phyloP scores from a whole-genome alignment of 2,888 invertebrate genomes.

The Homarus gammarus region DNA sequence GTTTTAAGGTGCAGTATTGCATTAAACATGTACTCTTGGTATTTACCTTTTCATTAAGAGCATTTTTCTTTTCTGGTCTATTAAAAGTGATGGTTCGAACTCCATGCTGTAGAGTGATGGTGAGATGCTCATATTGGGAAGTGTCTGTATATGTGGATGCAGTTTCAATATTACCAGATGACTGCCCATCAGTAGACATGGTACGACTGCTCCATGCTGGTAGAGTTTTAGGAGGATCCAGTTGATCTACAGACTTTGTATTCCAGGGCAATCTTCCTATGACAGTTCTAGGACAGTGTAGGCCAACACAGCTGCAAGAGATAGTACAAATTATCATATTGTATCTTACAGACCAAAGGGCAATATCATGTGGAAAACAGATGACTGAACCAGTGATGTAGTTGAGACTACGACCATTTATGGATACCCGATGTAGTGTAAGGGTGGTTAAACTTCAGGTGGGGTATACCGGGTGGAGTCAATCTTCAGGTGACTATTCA shows the following conservation, averaged over 20 bases:
- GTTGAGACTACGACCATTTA: too few relatives aligned
- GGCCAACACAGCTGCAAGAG: background rate
- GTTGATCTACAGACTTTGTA: background rate
- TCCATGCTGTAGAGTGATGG: slow-evolving; percentile 80
- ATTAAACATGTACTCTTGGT: too few relatives aligned
- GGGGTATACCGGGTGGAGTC: too few relatives aligned
- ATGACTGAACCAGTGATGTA: too few relatives aligned
- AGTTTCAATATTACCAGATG: background rate
- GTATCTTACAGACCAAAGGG: too few relatives aligned
- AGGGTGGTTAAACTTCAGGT: too few relatives aligned
- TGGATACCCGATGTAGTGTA: too few relatives aligned
- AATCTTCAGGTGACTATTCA: too few relatives aligned
- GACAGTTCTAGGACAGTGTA: background rate
- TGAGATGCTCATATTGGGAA: slow-evolving; percentile 75
- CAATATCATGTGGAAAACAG: too few relatives aligned
- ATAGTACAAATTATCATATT: too few relatives aligned
- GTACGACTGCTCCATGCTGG: background rate
- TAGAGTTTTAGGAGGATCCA: background rate
- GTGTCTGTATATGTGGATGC: background rate
- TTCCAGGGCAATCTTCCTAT: background rate
- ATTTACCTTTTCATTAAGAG: slow-evolving; percentile 82
- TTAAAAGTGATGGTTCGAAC: slow-evolving; percentile 85
- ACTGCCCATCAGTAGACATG: background rate
- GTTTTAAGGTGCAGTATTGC: too few relatives aligned
- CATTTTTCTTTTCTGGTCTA: slow-evolving; percentile 90